Conservation (phyloP, 2,888 invertebrate species). For the Drosophila testacea region DNA sequence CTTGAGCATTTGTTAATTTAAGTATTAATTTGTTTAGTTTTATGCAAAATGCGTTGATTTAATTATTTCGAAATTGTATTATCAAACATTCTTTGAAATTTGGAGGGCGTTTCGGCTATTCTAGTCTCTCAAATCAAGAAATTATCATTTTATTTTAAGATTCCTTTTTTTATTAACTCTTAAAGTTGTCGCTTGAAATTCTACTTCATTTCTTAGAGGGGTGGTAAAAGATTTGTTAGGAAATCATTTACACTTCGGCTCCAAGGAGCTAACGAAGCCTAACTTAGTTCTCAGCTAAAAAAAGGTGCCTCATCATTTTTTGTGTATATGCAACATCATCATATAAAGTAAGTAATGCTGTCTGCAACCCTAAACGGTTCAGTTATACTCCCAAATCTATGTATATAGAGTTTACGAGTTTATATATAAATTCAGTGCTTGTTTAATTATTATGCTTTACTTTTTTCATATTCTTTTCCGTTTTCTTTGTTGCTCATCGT, state of each 20-base stretch:
- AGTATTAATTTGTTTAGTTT: slow-evolving; percentile 4
- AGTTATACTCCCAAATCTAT: slow-evolving; percentile 61
- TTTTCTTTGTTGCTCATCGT: slow-evolving; percentile 46
- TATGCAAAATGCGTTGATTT: slow-evolving; percentile 14
- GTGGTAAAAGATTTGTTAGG: not conserved
- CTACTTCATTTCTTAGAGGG: slow-evolving; percentile 1
- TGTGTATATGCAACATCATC: slow-evolving; percentile 46
- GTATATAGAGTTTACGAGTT: slow-evolving; percentile 50
- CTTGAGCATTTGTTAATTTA: slow-evolving; percentile 52
- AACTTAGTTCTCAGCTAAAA: slow-evolving; percentile 33
- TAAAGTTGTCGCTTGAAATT: slow-evolving; percentile 15
- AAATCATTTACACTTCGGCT: not conserved
- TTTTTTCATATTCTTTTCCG: slow-evolving; percentile 13
- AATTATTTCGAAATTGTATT: slow-evolving; percentile 54
- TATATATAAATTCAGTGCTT: slow-evolving; percentile 80
- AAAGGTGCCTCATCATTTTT: slow-evolving; percentile 41
- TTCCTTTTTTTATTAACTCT: slow-evolving; percentile 18
- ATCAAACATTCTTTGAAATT: slow-evolving; percentile 68
- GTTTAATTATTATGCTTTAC: slow-evolving; percentile 53
- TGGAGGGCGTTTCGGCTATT: slow-evolving; percentile 72
- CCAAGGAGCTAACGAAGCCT: not conserved
- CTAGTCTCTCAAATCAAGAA: slow-evolving; percentile 57
- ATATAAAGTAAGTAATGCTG: slow-evolving; percentile 74
- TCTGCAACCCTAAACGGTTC: slow-evolving; percentile 73
- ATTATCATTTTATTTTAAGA: slow-evolving; percentile 24